phyloP scores from a whole-genome alignment of 2,113 vertebrate species.

The Arizona elegans region DNA sequence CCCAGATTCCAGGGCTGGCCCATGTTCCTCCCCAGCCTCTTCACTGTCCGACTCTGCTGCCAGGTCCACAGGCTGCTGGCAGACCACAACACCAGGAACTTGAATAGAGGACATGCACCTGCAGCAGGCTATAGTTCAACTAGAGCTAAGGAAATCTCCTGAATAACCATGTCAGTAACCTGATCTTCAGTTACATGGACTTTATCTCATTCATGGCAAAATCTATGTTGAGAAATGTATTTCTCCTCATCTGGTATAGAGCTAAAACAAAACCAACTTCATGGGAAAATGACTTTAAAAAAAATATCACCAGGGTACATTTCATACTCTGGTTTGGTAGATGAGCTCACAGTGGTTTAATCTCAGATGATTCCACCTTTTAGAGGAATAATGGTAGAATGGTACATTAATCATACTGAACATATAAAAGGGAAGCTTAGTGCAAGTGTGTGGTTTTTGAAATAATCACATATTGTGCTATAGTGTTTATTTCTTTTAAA shows the following conservation, averaged over 20 bases:
- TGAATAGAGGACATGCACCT: neutral
- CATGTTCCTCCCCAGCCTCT: too few relatives aligned
- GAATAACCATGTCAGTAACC: neutral
- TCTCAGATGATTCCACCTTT: neutral
- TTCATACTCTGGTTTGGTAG: neutral
- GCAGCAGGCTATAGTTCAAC: neutral
- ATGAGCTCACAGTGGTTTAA: neutral
- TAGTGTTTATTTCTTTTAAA: neutral
- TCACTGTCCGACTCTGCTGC: too few relatives aligned
- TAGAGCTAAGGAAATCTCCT: neutral
- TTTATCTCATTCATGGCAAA: neutral
- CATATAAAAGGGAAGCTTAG: neutral
- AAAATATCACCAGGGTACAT: neutral
- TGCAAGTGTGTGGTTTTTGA: neutral
- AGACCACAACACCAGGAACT: neutral
- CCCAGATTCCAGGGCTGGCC: too few relatives aligned
- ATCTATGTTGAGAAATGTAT: neutral
- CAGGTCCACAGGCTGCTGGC: too few relatives aligned
- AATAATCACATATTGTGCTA: neutral
- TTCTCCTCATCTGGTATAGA: neutral
- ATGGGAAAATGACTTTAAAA: too few relatives aligned
- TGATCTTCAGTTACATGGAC: neutral
- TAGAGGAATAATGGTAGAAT: neutral
- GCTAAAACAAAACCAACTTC: neutral
- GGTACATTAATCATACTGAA: neutral